Evolutionary conservation across 2,113 vertebrate species (phyloP).

Genomic region (Labeo catla): DNA sequence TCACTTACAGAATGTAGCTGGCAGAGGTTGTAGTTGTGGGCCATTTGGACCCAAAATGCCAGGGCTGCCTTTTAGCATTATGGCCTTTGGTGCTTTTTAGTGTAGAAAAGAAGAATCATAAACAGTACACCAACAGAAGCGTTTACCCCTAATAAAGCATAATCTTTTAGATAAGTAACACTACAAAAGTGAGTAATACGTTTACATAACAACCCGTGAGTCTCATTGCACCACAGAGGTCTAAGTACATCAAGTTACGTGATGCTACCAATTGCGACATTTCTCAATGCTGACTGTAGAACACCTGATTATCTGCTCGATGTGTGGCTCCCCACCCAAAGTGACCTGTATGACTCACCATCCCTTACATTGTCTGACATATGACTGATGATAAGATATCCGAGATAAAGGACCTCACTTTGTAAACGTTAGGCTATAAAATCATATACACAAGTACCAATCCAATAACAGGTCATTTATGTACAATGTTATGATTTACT

Average conservation of each 20-base stretch:
- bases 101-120: too few relatives aligned
- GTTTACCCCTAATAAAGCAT: background rate
- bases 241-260: background rate
- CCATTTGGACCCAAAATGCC: too few relatives aligned
- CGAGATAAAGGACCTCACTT: background rate
- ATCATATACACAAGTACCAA: too few relatives aligned
- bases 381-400: background rate
- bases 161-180: background rate
- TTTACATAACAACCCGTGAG: background rate
- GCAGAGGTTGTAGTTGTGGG: too few relatives aligned
- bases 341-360: background rate
- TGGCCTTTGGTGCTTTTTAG: background rate
- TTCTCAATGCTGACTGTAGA: background rate
- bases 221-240: background rate
- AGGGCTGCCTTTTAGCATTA: background rate
- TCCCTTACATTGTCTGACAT: background rate
- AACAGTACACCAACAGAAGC: background rate
- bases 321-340: background rate
- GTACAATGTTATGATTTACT: background rate
- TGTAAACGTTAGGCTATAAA: background rate
- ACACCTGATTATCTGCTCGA: background rate
- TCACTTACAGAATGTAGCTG: too few relatives aligned
- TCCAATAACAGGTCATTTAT: background rate
- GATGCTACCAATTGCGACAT: too few relatives aligned
- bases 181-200: background rate